These are phyloP conservation scores for Alectoris magna DNA, from an alignment of 2,797 vertebrate species.

Conservation along the genomic window DNA sequence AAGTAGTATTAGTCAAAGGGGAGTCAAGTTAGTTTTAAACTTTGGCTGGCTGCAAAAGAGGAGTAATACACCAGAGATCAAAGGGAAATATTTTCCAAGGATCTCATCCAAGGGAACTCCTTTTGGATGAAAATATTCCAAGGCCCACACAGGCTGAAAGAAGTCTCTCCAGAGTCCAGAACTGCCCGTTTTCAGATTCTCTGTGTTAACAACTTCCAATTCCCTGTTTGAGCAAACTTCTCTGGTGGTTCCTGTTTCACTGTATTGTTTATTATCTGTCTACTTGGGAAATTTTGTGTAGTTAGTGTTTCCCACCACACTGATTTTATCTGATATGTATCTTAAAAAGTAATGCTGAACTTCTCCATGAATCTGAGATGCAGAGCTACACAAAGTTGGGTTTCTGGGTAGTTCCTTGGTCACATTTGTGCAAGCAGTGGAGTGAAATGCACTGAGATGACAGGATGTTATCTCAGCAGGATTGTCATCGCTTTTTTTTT, in stretches of 20 bases:
- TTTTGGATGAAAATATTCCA: conserved; percentile 74
- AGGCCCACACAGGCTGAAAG: conserved; percentile 80
- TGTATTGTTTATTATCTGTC: conserved; percentile 44
- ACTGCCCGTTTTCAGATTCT: conserved; percentile 56
- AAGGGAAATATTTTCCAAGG: conserved; percentile 80
- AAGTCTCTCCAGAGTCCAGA: conserved; percentile 55
- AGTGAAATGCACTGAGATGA: background rate
- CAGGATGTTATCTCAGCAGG: background rate
- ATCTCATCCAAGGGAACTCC: conserved; percentile 80
- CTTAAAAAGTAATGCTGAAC: background rate
- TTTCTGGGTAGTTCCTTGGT: background rate
- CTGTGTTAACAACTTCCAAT: conserved; percentile 56
- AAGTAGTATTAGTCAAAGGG: conserved; percentile 71
- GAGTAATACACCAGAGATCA: conserved; percentile 78
- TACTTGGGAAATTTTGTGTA: conserved; percentile 47
- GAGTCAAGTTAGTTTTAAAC: conserved; percentile 74
- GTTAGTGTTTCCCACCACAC: conserved; percentile 13
- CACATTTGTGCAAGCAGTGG: background rate
- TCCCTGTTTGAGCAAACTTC: conserved; percentile 45
- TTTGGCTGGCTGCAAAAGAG: conserved; percentile 76
- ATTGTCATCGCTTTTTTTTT: background rate
- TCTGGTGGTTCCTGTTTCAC: conserved; percentile 46
- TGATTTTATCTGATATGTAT: conserved; percentile 10
- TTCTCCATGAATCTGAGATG: background rate
- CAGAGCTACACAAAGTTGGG: background rate